Percentiles rank a stretch among this genome's conserved stretches.
Conservation (phyloP, 2,113 vertebrate genomes). For the Oreochromis spilurus region DNA sequence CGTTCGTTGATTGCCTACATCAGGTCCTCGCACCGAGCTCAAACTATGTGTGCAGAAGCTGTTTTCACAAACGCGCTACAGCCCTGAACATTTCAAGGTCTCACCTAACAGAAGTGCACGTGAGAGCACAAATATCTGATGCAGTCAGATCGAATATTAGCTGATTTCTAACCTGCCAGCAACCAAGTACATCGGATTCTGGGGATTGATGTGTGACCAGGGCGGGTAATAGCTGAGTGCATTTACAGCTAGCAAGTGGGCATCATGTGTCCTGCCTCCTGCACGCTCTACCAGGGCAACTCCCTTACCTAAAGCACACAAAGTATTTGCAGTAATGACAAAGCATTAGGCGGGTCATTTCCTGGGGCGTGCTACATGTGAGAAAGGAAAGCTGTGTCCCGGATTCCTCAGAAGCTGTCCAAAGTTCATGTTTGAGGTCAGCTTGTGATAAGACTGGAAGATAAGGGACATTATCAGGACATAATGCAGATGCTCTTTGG, state of each 20-base stretch:
- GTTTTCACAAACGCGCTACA: neutral
- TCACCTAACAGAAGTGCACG: neutral
- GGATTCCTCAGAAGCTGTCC: neutral
- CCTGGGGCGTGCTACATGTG: neutral
- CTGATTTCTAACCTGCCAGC: neutral
- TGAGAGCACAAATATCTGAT: neutral
- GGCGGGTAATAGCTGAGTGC: neutral
- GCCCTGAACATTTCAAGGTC: neutral
- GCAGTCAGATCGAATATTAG: neutral
- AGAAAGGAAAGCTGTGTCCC: neutral
- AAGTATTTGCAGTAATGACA: neutral
- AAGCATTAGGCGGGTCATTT: neutral
- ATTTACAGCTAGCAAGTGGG: neutral
- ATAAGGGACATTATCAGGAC: neutral
- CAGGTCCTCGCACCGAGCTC: neutral
- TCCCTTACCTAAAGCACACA: neutral
- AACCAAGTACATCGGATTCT: neutral
- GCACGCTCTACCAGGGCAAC: neutral
- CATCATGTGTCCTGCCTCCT: neutral
- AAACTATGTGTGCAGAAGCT: neutral
- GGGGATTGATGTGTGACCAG: neutral
- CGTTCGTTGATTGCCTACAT: rapidly evolving
- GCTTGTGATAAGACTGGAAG: neutral
- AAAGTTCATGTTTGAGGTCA: neutral
- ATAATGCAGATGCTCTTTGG: neutral